Evolutionary conservation across 2,797 vertebrate species (phyloP).

Genomic region (Mastacembelus armatus): DNA sequence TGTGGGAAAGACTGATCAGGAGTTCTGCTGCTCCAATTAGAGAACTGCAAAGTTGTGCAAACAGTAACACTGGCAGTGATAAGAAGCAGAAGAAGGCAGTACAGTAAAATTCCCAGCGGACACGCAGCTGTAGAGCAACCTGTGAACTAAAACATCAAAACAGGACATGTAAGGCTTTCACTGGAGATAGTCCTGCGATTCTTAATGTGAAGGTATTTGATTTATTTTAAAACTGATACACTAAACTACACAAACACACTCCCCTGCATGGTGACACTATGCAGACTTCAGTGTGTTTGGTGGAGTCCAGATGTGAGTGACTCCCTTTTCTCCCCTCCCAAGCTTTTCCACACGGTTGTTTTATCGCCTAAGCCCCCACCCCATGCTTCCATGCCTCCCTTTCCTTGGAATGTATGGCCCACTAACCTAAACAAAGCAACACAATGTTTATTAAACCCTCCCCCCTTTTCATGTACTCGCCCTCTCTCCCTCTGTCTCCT

Average conservation of each 20-base stretch:
- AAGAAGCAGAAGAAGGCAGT: conserved; percentile 34
- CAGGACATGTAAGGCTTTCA: conserved; percentile 43
- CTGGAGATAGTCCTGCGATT: conserved; percentile 24
- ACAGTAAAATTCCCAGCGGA: conserved; percentile 30
- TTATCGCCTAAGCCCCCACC: conserved; percentile 37
- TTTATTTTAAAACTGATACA: conserved; percentile 18
- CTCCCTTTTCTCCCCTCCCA: conserved; percentile 8
- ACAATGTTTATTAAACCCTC: conserved; percentile 66
- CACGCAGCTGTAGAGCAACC: conserved; percentile 31
- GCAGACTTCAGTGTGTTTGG: conserved; percentile 64
- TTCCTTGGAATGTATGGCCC: conserved; percentile 74
- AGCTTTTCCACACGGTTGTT: conserved; percentile 31
- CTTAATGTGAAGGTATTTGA: conserved; percentile 23
- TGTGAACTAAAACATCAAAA: conserved; percentile 48
- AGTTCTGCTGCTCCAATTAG: conserved; percentile 8
- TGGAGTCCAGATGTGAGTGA: conserved; percentile 32
- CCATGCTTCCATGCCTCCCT: no score
- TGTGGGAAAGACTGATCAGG: conserved; percentile 45
- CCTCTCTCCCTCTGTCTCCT: not conserved
- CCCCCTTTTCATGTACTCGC: conserved; percentile 48
- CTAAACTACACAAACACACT: conserved; percentile 3
- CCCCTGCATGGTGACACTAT: conserved; percentile 49
- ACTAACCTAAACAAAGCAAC: conserved; percentile 75
- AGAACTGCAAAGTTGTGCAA: conserved; percentile 30
- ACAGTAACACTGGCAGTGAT: conserved; percentile 35